Base-by-base conservation (phyloP, 2,888 invertebrate species). In the Morinoia aosen region DNA sequence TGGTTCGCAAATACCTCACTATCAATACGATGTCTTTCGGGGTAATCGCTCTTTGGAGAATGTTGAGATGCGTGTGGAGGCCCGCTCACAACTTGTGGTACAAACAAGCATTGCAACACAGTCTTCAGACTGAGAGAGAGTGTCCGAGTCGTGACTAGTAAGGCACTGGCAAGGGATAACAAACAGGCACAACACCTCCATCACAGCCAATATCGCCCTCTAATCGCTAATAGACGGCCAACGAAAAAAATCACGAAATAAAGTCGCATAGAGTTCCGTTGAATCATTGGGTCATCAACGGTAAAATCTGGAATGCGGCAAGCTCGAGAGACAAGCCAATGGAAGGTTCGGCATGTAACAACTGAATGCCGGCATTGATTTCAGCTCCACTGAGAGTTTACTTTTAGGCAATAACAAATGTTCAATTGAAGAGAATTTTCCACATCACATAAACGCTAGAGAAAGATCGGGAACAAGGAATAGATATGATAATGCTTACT, bases 101-200 rank as follows among this genome's bases (percentile, higher is more conserved):
- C 40, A 14, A 40, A 93, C 12, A 5, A 39, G 11, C 48, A 57
- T 93, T 93, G 93, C 93, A 25, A 57, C 93, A 93, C 93, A 57
- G 93, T 48, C 58, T 11, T 7, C 33, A 93, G 56, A 12, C 57
- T 10, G 93, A 93, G 57, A 40, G 48, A 91, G 91, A 91, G 91
- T 91, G 91, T 40, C 91, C 8, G 48, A 57, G 93, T 93, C 93
- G 93, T 93, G 93, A 93, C 93, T 93, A 57, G 56, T 19, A 33
- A 93, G 93, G 57, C 56, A 19, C 93, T 19, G 25, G 48, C 39
- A 12, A 57, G 57, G 93, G 58, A 93, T 93, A 93, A 93, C 93
- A 93, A 93, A 90, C 57, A 57, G 48, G 93, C 57, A 33, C 93
- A 33, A 56, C 57, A 57, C 93, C 56, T 40, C 91, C 93, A 93